A percentile compares a stretch with the other conserved stretches of the same genome.
phyloP scores from a whole-genome alignment of 1,140 invertebrate species.

The Drosophila triauraria region DNA sequence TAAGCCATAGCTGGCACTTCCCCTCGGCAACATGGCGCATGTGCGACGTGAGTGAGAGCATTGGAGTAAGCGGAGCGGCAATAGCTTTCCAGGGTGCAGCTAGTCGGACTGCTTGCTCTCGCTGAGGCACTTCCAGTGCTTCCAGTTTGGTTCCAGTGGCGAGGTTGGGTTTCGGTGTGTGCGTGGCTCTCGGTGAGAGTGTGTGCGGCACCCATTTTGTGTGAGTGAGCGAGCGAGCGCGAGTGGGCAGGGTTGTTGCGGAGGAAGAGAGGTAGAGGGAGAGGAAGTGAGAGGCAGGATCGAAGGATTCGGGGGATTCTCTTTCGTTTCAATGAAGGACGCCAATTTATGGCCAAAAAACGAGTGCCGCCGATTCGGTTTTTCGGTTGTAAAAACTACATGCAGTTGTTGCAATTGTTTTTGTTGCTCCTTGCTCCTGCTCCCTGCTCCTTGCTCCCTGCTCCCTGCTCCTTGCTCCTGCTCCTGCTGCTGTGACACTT shows the following conservation, averaged over 20 bases:
- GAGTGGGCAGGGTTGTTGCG: not conserved
- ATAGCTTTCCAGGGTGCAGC: not conserved
- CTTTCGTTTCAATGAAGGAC: conserved; percentile 80
- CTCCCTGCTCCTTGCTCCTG: not conserved
- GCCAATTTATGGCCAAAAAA: conserved; percentile 80
- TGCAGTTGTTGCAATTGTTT: conserved; percentile 38
- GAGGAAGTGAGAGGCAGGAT: conserved; percentile 6
- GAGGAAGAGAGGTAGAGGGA: not conserved
- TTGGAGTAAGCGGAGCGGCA: conserved; percentile 43
- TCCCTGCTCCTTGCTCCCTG: conserved; percentile 3
- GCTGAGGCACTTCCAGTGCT: conserved; percentile 45
- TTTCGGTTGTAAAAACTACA: conserved; percentile 48
- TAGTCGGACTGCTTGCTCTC: conserved; percentile 45
- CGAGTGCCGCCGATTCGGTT: conserved; percentile 23
- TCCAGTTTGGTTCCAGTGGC: conserved; percentile 54
- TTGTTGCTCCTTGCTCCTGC: conserved; percentile 12
- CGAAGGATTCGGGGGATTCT: conserved; percentile 27
- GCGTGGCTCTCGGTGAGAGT: conserved; percentile 34
- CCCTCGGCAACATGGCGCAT: conserved; percentile 76
- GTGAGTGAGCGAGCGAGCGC: conserved; percentile 40
- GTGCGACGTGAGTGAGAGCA: conserved; percentile 18
- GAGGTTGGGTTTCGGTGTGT: conserved; percentile 27
- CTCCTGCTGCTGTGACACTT: conserved; percentile 41
- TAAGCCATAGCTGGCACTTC: conserved; percentile 37
- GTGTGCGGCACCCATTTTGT: conserved; percentile 73